Conservation (phyloP, 1,140 invertebrate species). For the Ptiloglossa arizonensis region DNA sequence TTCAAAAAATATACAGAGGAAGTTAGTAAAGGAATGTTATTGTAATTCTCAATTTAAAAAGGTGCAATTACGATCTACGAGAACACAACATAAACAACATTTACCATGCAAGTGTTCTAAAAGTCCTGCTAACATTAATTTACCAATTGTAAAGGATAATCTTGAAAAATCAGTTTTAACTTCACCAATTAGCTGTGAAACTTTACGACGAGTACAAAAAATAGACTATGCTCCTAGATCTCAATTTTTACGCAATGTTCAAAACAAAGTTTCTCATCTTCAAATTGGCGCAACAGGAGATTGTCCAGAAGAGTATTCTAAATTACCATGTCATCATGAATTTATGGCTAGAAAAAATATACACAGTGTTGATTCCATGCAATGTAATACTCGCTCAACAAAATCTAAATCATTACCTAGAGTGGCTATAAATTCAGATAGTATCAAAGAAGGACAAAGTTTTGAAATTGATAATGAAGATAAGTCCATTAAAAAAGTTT, state of each 20-base stretch:
- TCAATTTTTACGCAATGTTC: constrained; percentile 71
- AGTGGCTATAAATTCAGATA: background rate
- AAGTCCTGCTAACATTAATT: constrained; percentile 37
- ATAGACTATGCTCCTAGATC: constrained; percentile 74
- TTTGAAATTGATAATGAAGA: background rate
- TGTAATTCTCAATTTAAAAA: constrained; percentile 63
- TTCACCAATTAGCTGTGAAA: constrained; percentile 65
- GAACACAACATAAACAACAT: constrained; percentile 42
- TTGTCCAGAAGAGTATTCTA: constrained; percentile 13
- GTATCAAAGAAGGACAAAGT: background rate
- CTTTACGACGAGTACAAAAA: constrained; percentile 64
- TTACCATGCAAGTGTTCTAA: constrained; percentile 54
- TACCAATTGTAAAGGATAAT: constrained; percentile 16
- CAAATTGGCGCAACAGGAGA: constrained; percentile 5
- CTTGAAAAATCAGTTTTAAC: constrained; percentile 1
- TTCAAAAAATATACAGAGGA: constrained; percentile 41
- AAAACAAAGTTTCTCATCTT: constrained; percentile 53
- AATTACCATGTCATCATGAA: constrained; percentile 21
- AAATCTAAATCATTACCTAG: background rate
- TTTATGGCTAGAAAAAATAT: background rate
- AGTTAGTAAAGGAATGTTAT: constrained; percentile 73
- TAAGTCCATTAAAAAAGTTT: constrained; percentile 8
- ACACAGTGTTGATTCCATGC: background rate
- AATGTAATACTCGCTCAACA: background rate
- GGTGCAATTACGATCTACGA: constrained; percentile 50